Conservation (phyloP, 2,888 invertebrate genomes). For the Aporophyla lueneburgensis region DNA sequence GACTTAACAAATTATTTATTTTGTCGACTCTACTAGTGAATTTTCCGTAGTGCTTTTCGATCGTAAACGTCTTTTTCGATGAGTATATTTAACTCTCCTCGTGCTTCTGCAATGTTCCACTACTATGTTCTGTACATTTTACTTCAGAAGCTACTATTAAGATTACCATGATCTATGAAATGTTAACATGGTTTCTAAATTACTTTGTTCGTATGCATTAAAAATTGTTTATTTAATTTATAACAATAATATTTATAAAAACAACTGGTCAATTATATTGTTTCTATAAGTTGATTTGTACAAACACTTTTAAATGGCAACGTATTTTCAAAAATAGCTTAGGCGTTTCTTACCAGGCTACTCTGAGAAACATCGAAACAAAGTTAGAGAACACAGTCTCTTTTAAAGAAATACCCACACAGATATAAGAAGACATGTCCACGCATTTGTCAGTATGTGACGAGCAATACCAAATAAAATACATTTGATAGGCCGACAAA, state of each 20-base stretch:
- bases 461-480: not conserved
- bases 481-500: not conserved
- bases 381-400: not conserved
- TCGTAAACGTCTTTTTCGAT: constrained; percentile 57
- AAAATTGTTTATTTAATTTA: not conserved
- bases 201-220: not conserved
- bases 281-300: not conserved
- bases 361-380: not conserved
- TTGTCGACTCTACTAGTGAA: constrained; percentile 41
- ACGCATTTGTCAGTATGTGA: not conserved
- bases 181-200: not conserved
- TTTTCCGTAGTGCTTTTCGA: constrained; percentile 55
- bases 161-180: not conserved
- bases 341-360: not conserved
- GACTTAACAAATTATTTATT: constrained; percentile 8
- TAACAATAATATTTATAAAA: not conserved
- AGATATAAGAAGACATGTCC: not conserved
- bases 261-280: not conserved
- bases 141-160: constrained; percentile 1
- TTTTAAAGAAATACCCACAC: not conserved
- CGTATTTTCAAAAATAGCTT: not conserved
- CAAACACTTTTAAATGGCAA: not conserved
- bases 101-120: constrained; percentile 6
- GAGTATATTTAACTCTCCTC: constrained; percentile 33
- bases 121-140: not conserved